These are phyloP conservation scores for Drosophila mimica DNA, from an alignment of 2,888 invertebrate genomes.

Conservation along the genomic window DNA sequence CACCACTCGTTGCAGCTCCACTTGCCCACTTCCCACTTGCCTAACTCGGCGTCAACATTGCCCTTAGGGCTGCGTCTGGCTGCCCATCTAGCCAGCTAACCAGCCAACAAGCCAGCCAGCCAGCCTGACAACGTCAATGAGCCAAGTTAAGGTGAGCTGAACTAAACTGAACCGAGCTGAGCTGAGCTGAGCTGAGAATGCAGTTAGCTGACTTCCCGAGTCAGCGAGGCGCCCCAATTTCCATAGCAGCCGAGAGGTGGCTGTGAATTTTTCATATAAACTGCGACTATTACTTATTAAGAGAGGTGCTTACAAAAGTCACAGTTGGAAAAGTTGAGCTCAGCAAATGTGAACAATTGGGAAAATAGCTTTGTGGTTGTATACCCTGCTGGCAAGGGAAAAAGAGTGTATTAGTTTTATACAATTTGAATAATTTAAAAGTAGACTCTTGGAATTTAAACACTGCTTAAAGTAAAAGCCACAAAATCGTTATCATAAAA, in stretches of 20 bases:
- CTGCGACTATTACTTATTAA: constrained; percentile 5
- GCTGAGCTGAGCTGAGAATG: constrained; percentile 19
- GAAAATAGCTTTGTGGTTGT: neutral
- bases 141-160: constrained; percentile 20
- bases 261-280: constrained; percentile 10
- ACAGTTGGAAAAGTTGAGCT: neutral
- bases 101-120: neutral
- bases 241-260: constrained; percentile 11
- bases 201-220: constrained; percentile 34
- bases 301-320: constrained; percentile 3
- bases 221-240: constrained; percentile 50
- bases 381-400: neutral
- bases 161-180: constrained; percentile 4
- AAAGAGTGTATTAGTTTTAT: neutral
- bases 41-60: constrained; percentile 35
- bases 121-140: constrained; percentile 23
- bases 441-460: neutral
- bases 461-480: neutral
- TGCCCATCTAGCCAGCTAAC: constrained; percentile 31
- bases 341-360: neutral
- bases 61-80: constrained; percentile 73
- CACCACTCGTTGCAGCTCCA: constrained; percentile 11
- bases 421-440: neutral
- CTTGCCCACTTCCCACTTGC: constrained; percentile 19
- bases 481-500: neutral